Percentiles rank a stretch among this genome's conserved stretches.
Evolutionary conservation across 2,888 invertebrate species (phyloP).

Genomic region (Rhagium mordax): DNA sequence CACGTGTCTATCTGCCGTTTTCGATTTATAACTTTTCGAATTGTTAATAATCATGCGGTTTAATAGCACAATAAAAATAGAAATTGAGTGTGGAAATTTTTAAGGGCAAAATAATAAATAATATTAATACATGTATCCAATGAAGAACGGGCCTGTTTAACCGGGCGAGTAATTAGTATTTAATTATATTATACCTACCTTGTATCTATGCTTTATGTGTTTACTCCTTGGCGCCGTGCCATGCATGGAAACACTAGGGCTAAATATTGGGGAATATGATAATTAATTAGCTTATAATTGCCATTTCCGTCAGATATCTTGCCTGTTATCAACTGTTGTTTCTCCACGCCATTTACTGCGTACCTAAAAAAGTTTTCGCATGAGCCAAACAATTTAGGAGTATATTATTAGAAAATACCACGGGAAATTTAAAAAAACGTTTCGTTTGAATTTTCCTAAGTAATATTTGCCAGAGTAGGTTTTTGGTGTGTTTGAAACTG

Average conservation of each 20-base stretch:
- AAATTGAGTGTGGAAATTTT: too few species aligned
- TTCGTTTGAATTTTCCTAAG: too few species aligned
- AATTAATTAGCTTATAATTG: conserved; percentile 30
- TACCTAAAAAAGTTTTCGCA: background rate
- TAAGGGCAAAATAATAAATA: too few species aligned
- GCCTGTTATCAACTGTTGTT: conserved; percentile 13
- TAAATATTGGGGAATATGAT: conserved; percentile 28
- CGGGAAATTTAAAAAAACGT: too few species aligned
- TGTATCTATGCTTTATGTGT: conserved; percentile 8
- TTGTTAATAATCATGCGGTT: conserved; percentile 20
- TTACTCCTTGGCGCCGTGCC: conserved; percentile 23
- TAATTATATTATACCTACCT: background rate
- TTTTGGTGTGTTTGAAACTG: too few species aligned
- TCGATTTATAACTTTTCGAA: conserved; percentile 49
- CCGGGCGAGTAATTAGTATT: background rate
- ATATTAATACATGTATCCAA: too few species aligned
- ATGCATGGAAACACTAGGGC: conserved; percentile 14
- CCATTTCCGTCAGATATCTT: conserved; percentile 14
- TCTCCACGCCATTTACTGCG: background rate
- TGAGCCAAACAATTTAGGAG: too few species aligned
- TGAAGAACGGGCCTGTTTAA: background rate
- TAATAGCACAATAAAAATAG: background rate
- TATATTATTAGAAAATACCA: too few species aligned
- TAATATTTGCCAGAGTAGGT: too few species aligned
- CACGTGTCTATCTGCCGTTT: conserved; percentile 52